Evolutionary conservation across 2,797 vertebrate genomes (phyloP), one percentile per base, ranked within the genome.

Genomic region (Karalla daura): DNA sequence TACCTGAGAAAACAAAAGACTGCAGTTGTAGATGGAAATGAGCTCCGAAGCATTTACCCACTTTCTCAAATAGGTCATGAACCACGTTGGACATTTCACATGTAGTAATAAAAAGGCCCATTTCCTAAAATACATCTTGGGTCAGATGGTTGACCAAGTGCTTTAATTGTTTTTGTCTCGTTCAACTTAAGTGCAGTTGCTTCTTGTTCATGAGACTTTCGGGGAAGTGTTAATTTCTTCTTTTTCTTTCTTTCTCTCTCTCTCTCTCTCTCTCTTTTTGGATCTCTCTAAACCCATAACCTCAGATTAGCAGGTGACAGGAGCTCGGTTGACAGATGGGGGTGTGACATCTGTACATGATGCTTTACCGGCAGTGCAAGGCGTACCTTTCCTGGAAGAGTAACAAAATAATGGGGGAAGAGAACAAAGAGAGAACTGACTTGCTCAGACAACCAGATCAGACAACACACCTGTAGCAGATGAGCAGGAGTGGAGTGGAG

Each of bases 341-440:
- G 87, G 84, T 58, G 83, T 78, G 83, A 81, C 86, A 81, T 81
- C 69, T 86, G 77, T 44, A 74, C 61, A 59, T 41, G 69, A 67
- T 79, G 84, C 66, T 88, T 93, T 91, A 90, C 91, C 76, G 91
- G 89, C 85, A 93, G 77, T 1, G 49, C 40, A 30, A 76, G 83
- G 84, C 77, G 54, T 79, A 76, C 37, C 82, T 89, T 92, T 93
- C 88, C 90, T 86, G 88, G 87, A 90, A 91, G 72, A 86, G 72
- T 20, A 62, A 66, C 71, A 75, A 83, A 88, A 86, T 88, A 86
- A 89, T 76, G 82, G 84, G 86, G 83, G 63, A 70, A 55, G 81
- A 87, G 83, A 85, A 88, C 82, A 88, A 89, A 89, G 84, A 76
- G 62, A 78, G 69, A 79, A 62, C 33, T 87, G 77, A 83, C 37